Evolutionary conservation across 1,140 invertebrate genomes (phyloP), one percentile per base, ranked within the genome.

Genomic region (Drosophila bipectinata): DNA sequence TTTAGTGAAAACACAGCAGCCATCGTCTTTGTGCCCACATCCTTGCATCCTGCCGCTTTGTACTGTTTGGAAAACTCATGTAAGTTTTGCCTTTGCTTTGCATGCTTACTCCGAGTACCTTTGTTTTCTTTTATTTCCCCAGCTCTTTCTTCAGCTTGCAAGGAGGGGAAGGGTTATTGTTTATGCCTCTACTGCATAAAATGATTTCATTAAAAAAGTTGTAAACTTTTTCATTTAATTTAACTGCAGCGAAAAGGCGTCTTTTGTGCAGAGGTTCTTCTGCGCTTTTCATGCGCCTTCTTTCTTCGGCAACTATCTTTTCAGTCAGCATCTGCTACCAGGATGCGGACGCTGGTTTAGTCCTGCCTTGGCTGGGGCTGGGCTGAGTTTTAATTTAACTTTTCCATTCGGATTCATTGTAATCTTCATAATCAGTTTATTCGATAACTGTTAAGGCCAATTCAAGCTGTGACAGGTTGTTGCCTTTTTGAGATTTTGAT

Each of bases 131-230:
- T 73, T 67, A 74, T 78, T 59, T 78, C 59, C 59, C 59, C 41
- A 54, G 28, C 8, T 9, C 41, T 48, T 45, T 68, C n/a, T 63
- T 30, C 45, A 63, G 26, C 21, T 21, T 34, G 41, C 15, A 18
- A 32, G 28, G 15, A 15, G 28, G 26, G 49, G 9, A 37, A 34
- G 28, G 15, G 28, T 56, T 73, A 78, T 85, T 87, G 82, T 85
- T 85, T 85, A 85, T 87, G 78, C 73, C 51, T 49, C 74, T 77
- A 75, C 85, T 78, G 68, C 76, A 88, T 89, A 71, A 88, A 89
- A 89, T 88, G 79, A 89, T 88, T 88, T 88, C 83, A 88, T 88
- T 88, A 88, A 88, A 87, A 89, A 88, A 88, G 79, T 88, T 88
- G 76, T 79, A 88, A 88, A 88, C 79, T 88, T 88, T 88, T 88